Evolutionary conservation across 2,888 invertebrate genomes (phyloP).

Genomic region (Diplolepis rosae): DNA sequence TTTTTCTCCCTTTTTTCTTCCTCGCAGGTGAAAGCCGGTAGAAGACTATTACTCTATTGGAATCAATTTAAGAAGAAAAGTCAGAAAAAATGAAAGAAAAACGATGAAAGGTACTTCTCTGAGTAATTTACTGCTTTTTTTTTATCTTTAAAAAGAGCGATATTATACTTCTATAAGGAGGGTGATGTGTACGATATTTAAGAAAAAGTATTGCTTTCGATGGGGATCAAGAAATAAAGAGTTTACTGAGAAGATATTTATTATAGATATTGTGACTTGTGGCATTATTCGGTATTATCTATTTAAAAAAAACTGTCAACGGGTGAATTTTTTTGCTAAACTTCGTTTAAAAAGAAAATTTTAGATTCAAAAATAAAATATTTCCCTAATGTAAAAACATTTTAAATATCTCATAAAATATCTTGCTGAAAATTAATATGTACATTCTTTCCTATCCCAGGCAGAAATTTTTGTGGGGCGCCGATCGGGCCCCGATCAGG

Average conservation of each 20-base stretch:
- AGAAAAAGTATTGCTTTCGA: constrained; percentile 1
- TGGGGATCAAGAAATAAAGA: background rate
- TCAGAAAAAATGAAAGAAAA: constrained; percentile 12
- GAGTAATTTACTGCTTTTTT: constrained; percentile 20
- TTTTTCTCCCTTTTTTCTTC: constrained; percentile 34
- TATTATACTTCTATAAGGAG: background rate
- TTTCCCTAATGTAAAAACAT: too few relatives aligned
- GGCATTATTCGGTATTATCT: background rate
- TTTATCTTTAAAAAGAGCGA: background rate
- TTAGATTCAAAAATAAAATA: too few relatives aligned
- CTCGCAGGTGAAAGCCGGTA: background rate
- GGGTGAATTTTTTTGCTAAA: too few relatives aligned
- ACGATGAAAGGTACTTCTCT: constrained; percentile 24
- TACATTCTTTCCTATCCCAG: too few relatives aligned
- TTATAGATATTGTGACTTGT: constrained; percentile 17
- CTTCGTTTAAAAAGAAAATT: too few relatives aligned
- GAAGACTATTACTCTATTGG: constrained; percentile 19
- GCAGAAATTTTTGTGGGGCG: too few relatives aligned
- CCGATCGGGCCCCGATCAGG: too few relatives aligned
- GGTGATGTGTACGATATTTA: background rate
- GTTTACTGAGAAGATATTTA: constrained; percentile 1
- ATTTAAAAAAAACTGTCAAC: too few relatives aligned
- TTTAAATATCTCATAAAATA: too few relatives aligned
- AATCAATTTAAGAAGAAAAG: constrained; percentile 5
- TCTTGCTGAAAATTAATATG: too few relatives aligned